phyloP scores from a whole-genome alignment of 2,113 vertebrate genomes.

The Anas platyrhynchos region DNA sequence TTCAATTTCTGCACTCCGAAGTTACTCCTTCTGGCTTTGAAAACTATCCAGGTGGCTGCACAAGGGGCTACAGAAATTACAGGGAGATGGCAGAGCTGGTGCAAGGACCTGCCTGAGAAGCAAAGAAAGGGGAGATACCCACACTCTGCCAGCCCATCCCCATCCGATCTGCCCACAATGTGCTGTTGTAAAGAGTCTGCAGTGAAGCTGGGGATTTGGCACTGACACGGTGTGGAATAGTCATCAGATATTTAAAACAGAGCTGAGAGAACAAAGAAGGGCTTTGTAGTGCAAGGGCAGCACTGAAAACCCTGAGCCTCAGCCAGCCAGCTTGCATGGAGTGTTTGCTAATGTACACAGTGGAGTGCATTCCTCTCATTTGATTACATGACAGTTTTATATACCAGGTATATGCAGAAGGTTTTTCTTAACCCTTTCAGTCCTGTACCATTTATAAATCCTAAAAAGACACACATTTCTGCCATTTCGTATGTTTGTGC shows the following conservation, averaged over 20 bases:
- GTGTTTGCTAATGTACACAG: constrained; percentile 63
- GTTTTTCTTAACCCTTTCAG: constrained; percentile 71
- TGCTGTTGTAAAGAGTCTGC: constrained; percentile 73
- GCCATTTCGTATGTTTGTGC: neutral
- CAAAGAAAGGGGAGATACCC: constrained; percentile 53
- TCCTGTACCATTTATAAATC: neutral
- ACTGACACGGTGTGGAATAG: constrained; percentile 68
- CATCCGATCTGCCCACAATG: constrained; percentile 71
- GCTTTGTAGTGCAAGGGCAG: constrained; percentile 73
- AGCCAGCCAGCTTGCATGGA: constrained; percentile 50
- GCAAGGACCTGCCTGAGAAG: constrained; percentile 57
- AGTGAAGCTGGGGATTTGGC: constrained; percentile 76
- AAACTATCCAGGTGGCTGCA: constrained; percentile 26
- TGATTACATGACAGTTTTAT: constrained; percentile 66
- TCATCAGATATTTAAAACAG: constrained; percentile 83
- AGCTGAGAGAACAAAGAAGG: constrained; percentile 79
- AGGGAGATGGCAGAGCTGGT: constrained; percentile 32
- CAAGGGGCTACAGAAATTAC: constrained; percentile 45
- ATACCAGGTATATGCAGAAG: constrained; percentile 27
- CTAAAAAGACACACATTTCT: neutral
- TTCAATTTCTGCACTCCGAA: neutral
- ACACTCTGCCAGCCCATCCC: constrained; percentile 33
- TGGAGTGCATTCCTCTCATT: constrained; percentile 61
- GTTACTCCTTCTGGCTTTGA: constrained; percentile 28
- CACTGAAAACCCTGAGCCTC: constrained; percentile 44